phyloP scores from a whole-genome alignment of 2,888 invertebrate genomes.

The Phasia obesa region DNA sequence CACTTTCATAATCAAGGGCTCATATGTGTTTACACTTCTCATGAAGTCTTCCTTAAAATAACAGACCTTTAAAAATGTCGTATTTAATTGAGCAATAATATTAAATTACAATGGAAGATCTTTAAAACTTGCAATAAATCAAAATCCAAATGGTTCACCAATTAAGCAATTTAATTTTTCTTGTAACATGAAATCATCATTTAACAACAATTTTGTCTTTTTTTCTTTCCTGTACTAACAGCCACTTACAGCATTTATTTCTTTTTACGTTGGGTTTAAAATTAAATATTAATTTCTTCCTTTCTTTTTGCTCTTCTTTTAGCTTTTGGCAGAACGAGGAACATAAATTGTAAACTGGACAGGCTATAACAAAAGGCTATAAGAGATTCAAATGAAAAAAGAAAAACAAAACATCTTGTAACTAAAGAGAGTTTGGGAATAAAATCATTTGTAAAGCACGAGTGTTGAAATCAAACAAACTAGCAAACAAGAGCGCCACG shows the following conservation, averaged over 20 bases:
- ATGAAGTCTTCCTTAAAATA: no score
- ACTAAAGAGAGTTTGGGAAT: background rate
- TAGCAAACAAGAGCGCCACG: background rate
- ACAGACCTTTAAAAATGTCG: no score
- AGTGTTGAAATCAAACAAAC: conserved; percentile 3
- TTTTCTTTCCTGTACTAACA: background rate
- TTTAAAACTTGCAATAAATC: background rate
- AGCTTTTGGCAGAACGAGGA: background rate
- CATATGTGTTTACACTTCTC: no score
- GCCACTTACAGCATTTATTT: conserved; percentile 4
- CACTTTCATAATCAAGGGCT: no score
- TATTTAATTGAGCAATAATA: no score
- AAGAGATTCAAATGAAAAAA: background rate
- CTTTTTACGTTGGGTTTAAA: background rate
- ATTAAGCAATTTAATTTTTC: background rate
- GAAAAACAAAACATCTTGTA: background rate
- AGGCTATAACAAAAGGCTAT: background rate
- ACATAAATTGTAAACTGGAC: background rate
- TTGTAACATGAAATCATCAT: conserved; percentile 1
- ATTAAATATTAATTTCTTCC: conserved; percentile 17
- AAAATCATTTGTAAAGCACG: background rate
- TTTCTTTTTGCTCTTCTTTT: background rate
- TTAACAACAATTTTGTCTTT: background rate
- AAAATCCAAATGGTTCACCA: background rate
- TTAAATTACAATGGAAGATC: background rate